Conservation (phyloP, 2,888 invertebrate species). For the Rhimphoctona megacephalus region DNA sequence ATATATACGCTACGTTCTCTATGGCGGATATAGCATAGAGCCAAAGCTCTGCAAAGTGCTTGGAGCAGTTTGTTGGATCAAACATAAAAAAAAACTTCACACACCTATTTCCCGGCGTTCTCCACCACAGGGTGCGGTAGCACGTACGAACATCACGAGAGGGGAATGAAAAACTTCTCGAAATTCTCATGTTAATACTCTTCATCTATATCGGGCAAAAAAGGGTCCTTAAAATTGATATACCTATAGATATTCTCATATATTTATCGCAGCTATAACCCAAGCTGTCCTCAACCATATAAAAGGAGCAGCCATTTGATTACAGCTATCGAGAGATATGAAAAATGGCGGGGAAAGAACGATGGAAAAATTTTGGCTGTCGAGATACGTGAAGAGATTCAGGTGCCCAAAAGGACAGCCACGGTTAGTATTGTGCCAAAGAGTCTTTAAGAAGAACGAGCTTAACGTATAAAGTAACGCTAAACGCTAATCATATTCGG, state of each 20-base stretch:
- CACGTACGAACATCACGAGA: conserved; percentile 41
- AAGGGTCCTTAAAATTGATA: conserved; percentile 20
- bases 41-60: conserved; percentile 53
- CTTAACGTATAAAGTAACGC: not conserved
- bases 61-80: conserved; percentile 56
- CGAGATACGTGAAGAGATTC: conserved; percentile 13
- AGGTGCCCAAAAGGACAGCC: not conserved
- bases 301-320: conserved; percentile 52
- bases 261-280: conserved; percentile 60
- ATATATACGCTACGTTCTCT: conserved; percentile 8
- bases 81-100: conserved; percentile 58
- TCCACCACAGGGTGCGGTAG: conserved; percentile 48
- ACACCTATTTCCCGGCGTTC: conserved; percentile 54
- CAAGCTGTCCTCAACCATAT: conserved; percentile 48
- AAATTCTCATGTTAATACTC: conserved; percentile 70
- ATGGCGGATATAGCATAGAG: conserved; percentile 2
- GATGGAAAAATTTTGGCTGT: conserved; percentile 5
- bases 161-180: conserved; percentile 49
- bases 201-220: conserved; percentile 23
- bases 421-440: not conserved
- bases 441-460: not conserved
- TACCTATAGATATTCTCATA: conserved; percentile 28
- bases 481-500: not conserved
- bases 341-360: conserved; percentile 49
- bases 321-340: conserved; percentile 56